A percentile compares a stretch with the other conserved stretches of the same genome.
These are phyloP conservation scores for Scaptomyza cyrtandrae DNA, from an alignment of 2,888 invertebrate genomes.

Conservation along the genomic window DNA sequence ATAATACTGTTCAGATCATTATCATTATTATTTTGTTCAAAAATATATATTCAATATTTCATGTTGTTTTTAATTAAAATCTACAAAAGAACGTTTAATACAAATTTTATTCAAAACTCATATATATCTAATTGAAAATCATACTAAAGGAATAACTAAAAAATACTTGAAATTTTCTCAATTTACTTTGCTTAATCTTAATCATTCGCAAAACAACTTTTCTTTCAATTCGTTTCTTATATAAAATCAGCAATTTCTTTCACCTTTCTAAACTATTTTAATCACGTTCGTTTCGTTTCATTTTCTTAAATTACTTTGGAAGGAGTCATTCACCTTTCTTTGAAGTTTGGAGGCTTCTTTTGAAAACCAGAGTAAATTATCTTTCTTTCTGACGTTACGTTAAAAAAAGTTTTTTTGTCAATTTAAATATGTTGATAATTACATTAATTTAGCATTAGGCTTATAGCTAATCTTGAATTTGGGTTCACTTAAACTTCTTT, in stretches of 20 bases:
- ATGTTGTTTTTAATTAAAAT: background rate
- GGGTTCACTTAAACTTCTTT: background rate
- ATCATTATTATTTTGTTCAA: background rate
- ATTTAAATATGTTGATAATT: background rate
- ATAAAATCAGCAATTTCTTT: background rate
- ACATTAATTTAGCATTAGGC: background rate
- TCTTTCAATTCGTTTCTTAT: background rate
- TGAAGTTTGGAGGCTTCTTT: no score
- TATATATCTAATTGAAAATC: background rate
- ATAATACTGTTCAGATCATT: background rate
- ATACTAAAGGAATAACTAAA: background rate
- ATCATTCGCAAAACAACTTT: background rate
- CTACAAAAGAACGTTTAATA: background rate
- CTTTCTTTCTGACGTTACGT: background rate
- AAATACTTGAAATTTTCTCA: background rate
- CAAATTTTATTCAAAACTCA: background rate
- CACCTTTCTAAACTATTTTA: background rate
- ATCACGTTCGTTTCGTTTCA: background rate
- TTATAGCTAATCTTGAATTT: constrained; percentile 3
- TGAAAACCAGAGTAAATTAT: background rate
- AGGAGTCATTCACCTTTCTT: background rate
- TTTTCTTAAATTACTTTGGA: background rate
- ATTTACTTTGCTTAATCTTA: background rate
- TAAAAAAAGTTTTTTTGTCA: background rate
- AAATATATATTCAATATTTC: background rate